Evolutionary conservation across 2,113 vertebrate genomes (phyloP).

Genomic region (Amphiprion percula): DNA sequence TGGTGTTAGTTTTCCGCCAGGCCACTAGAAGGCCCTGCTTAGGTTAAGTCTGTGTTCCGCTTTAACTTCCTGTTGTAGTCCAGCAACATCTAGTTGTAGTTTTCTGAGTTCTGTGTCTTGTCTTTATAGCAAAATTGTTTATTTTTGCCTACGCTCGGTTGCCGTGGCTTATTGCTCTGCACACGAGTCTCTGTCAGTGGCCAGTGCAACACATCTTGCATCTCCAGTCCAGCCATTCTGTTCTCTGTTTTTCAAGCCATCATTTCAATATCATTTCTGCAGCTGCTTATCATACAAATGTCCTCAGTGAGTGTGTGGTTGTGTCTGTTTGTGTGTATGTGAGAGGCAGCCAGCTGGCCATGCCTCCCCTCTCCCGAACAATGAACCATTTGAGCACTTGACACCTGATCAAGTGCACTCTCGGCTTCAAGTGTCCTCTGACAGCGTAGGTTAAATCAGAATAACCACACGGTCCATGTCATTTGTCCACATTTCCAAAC

Average conservation of each 20-base stretch:
- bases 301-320: neutral
- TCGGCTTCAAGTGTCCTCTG: constrained; percentile 44
- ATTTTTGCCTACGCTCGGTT: too few species aligned
- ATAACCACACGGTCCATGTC: neutral
- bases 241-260: neutral
- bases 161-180: neutral
- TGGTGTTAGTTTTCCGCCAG: too few species aligned
- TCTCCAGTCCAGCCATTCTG: neutral
- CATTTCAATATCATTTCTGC: neutral
- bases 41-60: too few species aligned
- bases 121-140: too few species aligned
- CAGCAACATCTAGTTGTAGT: too few species aligned
- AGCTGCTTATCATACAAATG: neutral
- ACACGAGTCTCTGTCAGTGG: neutral
- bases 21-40: too few species aligned
- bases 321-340: constrained; percentile 7
- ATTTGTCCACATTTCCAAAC: constrained; percentile 26
- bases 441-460: constrained; percentile 27
- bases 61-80: too few species aligned
- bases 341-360: neutral
- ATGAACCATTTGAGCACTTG: constrained; percentile 48
- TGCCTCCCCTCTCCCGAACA: constrained; percentile 9
- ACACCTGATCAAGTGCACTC: constrained; percentile 52
- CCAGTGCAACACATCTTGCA: too few species aligned
- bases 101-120: too few species aligned